Evolutionary conservation across 1,140 invertebrate species (phyloP).

Genomic region (Penaeus indicus): DNA sequence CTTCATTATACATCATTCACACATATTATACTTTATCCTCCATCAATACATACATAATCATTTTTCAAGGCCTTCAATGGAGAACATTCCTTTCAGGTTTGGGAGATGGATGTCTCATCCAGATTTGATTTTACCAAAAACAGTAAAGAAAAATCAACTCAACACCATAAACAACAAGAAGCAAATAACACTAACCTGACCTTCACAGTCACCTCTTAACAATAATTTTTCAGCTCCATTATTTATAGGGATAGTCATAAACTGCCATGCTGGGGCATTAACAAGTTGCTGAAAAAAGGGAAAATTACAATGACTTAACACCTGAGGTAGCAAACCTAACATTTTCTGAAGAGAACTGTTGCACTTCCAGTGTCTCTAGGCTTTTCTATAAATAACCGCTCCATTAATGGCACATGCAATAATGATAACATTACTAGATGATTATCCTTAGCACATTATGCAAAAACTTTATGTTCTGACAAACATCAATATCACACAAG

Average conservation of each 20-base stretch:
- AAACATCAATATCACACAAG: too few species aligned
- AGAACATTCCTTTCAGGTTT: too few species aligned
- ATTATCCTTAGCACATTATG: too few species aligned
- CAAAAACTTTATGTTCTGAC: too few species aligned
- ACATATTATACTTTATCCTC: too few species aligned
- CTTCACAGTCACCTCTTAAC: slow-evolving; percentile 90
- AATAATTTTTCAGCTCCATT: slow-evolving; percentile 80
- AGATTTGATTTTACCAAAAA: neutral
- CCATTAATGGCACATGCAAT: too few species aligned
- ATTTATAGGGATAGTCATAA: slow-evolving; percentile 78
- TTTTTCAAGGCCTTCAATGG: too few species aligned
- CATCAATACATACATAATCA: too few species aligned
- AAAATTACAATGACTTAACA: neutral
- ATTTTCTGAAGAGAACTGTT: neutral
- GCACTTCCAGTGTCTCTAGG: neutral
- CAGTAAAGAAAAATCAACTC: neutral
- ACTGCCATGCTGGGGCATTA: slow-evolving; percentile 89
- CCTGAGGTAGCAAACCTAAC: neutral
- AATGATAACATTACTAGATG: too few species aligned
- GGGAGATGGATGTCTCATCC: neutral
- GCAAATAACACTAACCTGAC: slow-evolving; percentile 71
- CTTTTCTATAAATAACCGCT: too few species aligned
- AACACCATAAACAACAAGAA: neutral
- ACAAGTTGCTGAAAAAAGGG: slow-evolving; percentile 79
- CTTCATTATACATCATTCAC: too few species aligned